Base-by-base conservation (phyloP, 2,113 vertebrate species). In the Polyodon spathula region DNA sequence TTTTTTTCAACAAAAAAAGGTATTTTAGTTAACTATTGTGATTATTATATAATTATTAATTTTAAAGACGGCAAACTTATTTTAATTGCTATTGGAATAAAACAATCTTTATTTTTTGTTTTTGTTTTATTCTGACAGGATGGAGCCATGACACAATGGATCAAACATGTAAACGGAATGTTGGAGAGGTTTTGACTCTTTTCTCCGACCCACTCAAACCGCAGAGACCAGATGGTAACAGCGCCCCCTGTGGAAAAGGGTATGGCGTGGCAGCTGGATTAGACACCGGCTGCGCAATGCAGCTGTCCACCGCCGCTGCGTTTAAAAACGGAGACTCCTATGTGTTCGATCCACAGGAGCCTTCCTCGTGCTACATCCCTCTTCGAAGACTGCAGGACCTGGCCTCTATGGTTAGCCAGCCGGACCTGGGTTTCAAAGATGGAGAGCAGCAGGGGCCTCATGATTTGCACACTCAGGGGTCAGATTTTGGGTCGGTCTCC, bases 361-460 rank as follows among this genome's bases (percentile, higher is more conserved):
- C 86, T 11, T 72, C 88, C 59, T 81, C 86, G 60, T 76, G 87
- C 71, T 92, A 92, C 78, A 91, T 90, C 77, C 89, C 89, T 15
- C 76, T 95, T 60, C 86, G 85, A 71, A 85, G 78, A 75, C 84
- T 93, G 70, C 89, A 92, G 76, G 90, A 93, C 78, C 77, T 95
- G 73, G 92, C 90, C 76, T 89, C 82, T 77, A 89, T 88, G 89
- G 90, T 93, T 73, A 92, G 86, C 86, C 84, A 87, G 73, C 73
- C 76, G 0, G 75, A 85, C 63, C 60, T 82, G 54, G 68, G 71
- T 27, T 67, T 82, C 41, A 65, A 56, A 12, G 74, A 81, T 10
- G 63, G 71, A 4, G 73, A 73, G 59, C 68, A 65, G 40, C 58
- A 40, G 71, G 67, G 15, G 59, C 71, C 5, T 66, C 66, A 68